Percentiles rank a stretch among this genome's conserved stretches.
Evolutionary conservation across 2,888 invertebrate species (phyloP).

Genomic region (Drosophila vallismaia): DNA sequence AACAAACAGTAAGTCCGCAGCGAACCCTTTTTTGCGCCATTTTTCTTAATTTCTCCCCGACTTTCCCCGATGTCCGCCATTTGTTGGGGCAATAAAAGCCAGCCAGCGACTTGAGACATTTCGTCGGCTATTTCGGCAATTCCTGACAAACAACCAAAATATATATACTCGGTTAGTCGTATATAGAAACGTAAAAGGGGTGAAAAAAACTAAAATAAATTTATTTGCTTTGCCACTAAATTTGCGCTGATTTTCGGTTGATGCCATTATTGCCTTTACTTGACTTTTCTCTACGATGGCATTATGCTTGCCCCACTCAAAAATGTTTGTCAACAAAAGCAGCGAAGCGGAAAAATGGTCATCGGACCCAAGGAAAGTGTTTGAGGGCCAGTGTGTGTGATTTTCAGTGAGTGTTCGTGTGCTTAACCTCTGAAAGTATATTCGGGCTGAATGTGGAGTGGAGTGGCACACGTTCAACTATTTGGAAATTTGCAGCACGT

Average conservation of each 20-base stretch:
- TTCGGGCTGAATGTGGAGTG: constrained; percentile 49
- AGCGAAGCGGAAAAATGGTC: constrained; percentile 72
- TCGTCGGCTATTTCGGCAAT: constrained; percentile 29
- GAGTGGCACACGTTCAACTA: constrained; percentile 65
- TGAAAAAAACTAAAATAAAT: constrained; percentile 69
- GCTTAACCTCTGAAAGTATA: constrained; percentile 46
- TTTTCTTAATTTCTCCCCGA: constrained; percentile 69
- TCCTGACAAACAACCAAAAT: constrained; percentile 13
- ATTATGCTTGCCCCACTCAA: constrained; percentile 65
- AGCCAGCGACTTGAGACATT: constrained; percentile 71
- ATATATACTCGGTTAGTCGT: too few species aligned
- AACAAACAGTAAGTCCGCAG: constrained; percentile 66
- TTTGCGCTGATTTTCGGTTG: constrained; percentile 69
- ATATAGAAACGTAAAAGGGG: constrained; percentile 10
- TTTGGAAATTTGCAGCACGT: constrained; percentile 79
- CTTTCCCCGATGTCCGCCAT: constrained; percentile 39
- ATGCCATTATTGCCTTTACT: constrained; percentile 34
- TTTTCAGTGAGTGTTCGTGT: constrained; percentile 38
- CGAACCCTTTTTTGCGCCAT: constrained; percentile 71
- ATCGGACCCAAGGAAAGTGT: constrained; percentile 10
- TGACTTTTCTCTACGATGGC: constrained; percentile 17
- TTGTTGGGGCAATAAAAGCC: constrained; percentile 63
- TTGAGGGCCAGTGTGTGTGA: constrained; percentile 20
- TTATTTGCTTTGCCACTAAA: constrained; percentile 78
- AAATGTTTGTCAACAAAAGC: constrained; percentile 77